Conservation (phyloP, 1,140 invertebrate genomes). For the Heliothis subflexa region DNA sequence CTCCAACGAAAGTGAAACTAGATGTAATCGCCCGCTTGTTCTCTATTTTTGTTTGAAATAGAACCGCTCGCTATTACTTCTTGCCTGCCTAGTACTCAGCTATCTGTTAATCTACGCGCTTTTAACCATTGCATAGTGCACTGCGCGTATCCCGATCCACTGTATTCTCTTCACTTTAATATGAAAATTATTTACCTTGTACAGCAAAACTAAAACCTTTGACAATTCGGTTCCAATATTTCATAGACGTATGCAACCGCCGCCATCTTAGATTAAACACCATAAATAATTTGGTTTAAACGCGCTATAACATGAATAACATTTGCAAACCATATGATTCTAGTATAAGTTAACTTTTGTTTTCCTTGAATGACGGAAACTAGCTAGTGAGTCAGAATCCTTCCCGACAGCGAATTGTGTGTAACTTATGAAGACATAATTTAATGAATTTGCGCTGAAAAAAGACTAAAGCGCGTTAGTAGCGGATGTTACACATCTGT, state of each 20-base stretch:
- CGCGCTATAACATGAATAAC: conserved; percentile 32
- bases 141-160: background rate
- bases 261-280: conserved; percentile 51
- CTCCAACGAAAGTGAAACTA: conserved; percentile 75
- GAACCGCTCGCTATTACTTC: conserved; percentile 49
- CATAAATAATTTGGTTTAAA: conserved; percentile 66
- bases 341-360: conserved; percentile 37
- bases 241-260: conserved; percentile 12
- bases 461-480: conserved; percentile 55
- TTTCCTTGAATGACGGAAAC: conserved; percentile 36
- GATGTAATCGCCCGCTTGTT: conserved; percentile 59
- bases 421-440: conserved; percentile 32
- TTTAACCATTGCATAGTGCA: conserved; percentile 22
- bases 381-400: background rate
- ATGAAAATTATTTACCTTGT: background rate
- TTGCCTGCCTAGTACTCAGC: conserved; percentile 16
- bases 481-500: conserved; percentile 84
- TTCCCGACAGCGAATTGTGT: background rate
- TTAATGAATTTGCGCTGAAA: conserved; percentile 54
- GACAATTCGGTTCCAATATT: conserved; percentile 7
- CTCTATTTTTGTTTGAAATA: conserved; percentile 53
- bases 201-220: conserved; percentile 5
- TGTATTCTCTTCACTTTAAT: background rate
- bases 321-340: conserved; percentile 49
- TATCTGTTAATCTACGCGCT: conserved; percentile 53